Conservation (phyloP, 2,888 invertebrate species). For the Synanthedon myopaeformis region DNA sequence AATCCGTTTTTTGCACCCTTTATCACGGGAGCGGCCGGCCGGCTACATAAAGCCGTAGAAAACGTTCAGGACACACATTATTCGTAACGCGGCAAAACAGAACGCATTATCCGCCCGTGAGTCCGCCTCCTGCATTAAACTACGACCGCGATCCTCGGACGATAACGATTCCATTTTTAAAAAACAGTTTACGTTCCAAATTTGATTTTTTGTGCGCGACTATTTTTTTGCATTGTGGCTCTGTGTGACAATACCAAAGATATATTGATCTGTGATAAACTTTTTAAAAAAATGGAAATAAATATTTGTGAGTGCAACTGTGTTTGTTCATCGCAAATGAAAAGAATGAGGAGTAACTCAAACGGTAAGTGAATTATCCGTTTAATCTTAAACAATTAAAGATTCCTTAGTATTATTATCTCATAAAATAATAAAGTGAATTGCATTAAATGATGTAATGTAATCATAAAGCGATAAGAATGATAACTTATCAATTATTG, state of each 20-base stretch:
- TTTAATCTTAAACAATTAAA: no score
- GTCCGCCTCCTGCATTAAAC: conserved; percentile 33
- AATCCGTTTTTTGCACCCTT: conserved; percentile 66
- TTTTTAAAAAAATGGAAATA: conserved; percentile 22
- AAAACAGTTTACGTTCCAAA: conserved; percentile 10
- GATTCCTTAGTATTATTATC: no score
- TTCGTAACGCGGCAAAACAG: conserved; percentile 55
- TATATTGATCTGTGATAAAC: conserved; percentile 45
- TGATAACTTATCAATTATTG: no score
- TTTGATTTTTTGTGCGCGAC: conserved; percentile 28
- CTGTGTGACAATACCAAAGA: conserved; percentile 21
- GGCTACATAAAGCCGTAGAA: conserved; percentile 61
- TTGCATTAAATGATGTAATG: no score
- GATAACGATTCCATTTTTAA: conserved; percentile 12
- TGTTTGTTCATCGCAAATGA: conserved; percentile 32
- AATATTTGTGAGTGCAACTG: conserved; percentile 26
- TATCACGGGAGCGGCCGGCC: conserved; percentile 56
- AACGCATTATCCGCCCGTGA: conserved; percentile 48
- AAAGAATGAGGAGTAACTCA: conserved; percentile 21
- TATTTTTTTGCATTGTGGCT: conserved; percentile 13
- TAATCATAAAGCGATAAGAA: no score
- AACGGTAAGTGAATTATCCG: conserved; percentile 29
- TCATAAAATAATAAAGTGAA: no score
- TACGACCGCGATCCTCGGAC: conserved; percentile 10
- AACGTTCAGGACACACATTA: conserved; percentile 65